phyloP scores from a whole-genome alignment of 2,888 invertebrate genomes.

The Lutraria lutraria region DNA sequence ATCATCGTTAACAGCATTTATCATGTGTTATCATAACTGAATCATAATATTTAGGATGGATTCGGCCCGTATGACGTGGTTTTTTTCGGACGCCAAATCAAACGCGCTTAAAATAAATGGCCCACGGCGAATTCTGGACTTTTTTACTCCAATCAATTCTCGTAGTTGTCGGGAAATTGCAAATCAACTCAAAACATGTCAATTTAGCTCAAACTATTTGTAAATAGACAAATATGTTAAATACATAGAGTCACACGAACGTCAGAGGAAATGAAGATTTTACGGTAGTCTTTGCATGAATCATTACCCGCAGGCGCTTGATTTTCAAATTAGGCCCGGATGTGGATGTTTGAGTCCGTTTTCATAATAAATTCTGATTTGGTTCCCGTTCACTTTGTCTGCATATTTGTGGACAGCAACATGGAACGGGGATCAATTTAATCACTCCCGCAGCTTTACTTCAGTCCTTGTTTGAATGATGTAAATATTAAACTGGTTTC shows the following conservation, averaged over 20 bases:
- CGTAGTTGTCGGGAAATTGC: background rate
- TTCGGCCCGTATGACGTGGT: background rate
- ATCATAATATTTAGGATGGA: background rate
- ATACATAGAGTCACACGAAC: background rate
- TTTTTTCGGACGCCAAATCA: background rate
- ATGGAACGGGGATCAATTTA: no score
- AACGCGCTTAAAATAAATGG: background rate
- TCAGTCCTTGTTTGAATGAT: no score
- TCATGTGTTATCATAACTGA: background rate
- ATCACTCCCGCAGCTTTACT: no score
- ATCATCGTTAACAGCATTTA: background rate
- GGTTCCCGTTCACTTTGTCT: no score
- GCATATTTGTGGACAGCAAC: no score
- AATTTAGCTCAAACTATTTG: background rate
- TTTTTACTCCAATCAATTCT: background rate
- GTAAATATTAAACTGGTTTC: no score
- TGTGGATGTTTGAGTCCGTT: background rate
- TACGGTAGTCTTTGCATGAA: background rate
- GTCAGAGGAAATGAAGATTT: background rate
- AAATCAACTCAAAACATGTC: background rate
- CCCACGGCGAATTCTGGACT: background rate
- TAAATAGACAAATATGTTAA: background rate
- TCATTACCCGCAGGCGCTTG: background rate
- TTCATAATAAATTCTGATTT: no score
- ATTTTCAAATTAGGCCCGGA: background rate